Evolutionary conservation across 2,797 vertebrate genomes (phyloP), one percentile per base, ranked within the genome.

Genomic region (Acanthiza pusilla): DNA sequence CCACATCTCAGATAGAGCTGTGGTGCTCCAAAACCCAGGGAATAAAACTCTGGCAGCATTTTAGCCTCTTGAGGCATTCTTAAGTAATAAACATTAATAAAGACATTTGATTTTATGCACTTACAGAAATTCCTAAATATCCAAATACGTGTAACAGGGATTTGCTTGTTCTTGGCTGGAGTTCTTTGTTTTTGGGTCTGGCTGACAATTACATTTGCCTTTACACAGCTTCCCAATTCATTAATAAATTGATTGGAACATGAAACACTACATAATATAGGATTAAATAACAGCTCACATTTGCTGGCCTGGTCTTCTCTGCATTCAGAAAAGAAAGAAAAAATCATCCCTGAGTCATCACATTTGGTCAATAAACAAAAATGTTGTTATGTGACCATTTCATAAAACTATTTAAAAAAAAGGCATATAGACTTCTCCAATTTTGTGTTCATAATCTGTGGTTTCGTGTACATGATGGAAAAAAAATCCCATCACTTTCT

Each of bases 81-180:
- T 10, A n/a, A 84, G 18, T 30, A n/a, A 55, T 36, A 67, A 60
- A 16, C 1, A 15, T 54, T 45, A 68, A 71, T 30, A 65, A 38
- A 54, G 11, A 8, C 36, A 13, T 13, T 80, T 78, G 5, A 6
- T 88, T 80, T 91, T 85, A 43, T 48, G 23, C 32, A 42, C 23
- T 78, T 65, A 57, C 11, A 70, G 42, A 83, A 58, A 73, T 27
- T 32, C 66, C 40, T 58, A 38, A 75, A 23, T 90, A 53, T 77
- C 80, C 36, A n/a, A 62, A 19, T 45, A 32, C 4, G 4, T 0
- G 0, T 34, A 23, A 68, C 6, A 78, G 53, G 34, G 55, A 89
- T 81, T 81, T 86, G 5, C 30, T 81, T 70, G 20, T 2, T 85
- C 34, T 74, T 84, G 54, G 32, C 67, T 81, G 29, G 20, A 74